These are phyloP conservation scores for Endotricha flammealis DNA, from an alignment of 2,888 invertebrate species.

Conservation along the genomic window DNA sequence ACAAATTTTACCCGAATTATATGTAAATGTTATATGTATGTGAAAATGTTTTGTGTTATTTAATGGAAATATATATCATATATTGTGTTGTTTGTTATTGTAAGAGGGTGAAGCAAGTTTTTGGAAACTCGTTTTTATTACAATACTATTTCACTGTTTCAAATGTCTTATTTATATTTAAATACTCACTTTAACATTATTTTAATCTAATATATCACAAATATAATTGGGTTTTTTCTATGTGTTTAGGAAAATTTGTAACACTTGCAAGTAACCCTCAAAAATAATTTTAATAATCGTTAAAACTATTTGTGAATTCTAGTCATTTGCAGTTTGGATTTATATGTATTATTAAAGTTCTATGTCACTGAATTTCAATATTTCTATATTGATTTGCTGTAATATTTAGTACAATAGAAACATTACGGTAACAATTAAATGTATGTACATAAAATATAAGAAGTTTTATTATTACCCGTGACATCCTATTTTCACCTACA, in stretches of 20 bases:
- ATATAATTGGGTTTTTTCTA: too few species aligned
- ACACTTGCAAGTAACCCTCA: background rate
- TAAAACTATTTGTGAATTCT: conserved; percentile 9
- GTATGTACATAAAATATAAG: conserved; percentile 51
- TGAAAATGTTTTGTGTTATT: conserved; percentile 12
- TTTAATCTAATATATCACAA: too few species aligned
- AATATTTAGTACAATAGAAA: conserved; percentile 36
- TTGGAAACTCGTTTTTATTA: too few species aligned
- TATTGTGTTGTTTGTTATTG: conserved; percentile 3
- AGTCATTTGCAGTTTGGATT: conserved; percentile 7
- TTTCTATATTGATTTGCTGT: conserved; percentile 41
- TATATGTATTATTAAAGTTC: conserved; percentile 25
- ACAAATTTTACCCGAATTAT: conserved; percentile 24
- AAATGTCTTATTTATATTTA: too few species aligned
- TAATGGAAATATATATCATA: background rate
- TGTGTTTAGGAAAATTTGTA: too few species aligned
- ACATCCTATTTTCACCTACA: background rate
- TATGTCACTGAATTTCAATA: conserved; percentile 24
- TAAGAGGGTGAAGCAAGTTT: too few species aligned
- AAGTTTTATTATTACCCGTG: conserved; percentile 27
- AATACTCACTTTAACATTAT: too few species aligned
- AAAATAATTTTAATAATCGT: conserved; percentile 10
- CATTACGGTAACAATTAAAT: conserved; percentile 56
- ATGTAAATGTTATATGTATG: conserved; percentile 15
- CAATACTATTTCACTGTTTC: too few species aligned